Percentiles rank a stretch among this genome's conserved stretches.
These are phyloP conservation scores for Glyphotaelius pellucidus DNA, from an alignment of 2,888 invertebrate species.

Conservation along the genomic window DNA sequence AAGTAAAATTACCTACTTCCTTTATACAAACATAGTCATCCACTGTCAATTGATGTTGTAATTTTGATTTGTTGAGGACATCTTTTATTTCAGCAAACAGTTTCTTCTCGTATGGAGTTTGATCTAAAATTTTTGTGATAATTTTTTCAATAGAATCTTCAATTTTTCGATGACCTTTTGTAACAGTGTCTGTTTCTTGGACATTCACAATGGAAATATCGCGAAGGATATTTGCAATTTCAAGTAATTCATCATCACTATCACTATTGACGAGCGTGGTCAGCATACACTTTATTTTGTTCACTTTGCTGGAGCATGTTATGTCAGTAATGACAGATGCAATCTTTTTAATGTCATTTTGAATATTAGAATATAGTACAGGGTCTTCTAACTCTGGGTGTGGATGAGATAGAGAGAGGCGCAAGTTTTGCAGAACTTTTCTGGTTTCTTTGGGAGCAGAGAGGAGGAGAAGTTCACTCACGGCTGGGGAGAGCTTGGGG, in stretches of 20 bases:
- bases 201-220: no score
- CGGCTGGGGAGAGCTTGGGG: neutral
- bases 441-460: slow-evolving; percentile 9
- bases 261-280: neutral
- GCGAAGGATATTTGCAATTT: neutral
- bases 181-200: no score
- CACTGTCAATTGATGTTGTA: no score
- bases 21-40: no score
- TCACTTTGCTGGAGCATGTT: no score
- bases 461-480: neutral
- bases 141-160: neutral
- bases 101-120: neutral
- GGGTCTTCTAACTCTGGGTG: neutral
- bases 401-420: neutral
- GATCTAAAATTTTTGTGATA: neutral
- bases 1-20: no score
- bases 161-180: no score
- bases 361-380: neutral
- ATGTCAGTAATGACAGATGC: neutral
- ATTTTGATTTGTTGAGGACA: neutral
- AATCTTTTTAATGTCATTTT: slow-evolving; percentile 17
- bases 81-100: neutral
- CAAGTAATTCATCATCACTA: neutral
- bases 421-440: neutral
- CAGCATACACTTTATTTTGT: no score